phyloP scores from a whole-genome alignment of 1,140 invertebrate genomes.

The Drosophila willistoni region DNA sequence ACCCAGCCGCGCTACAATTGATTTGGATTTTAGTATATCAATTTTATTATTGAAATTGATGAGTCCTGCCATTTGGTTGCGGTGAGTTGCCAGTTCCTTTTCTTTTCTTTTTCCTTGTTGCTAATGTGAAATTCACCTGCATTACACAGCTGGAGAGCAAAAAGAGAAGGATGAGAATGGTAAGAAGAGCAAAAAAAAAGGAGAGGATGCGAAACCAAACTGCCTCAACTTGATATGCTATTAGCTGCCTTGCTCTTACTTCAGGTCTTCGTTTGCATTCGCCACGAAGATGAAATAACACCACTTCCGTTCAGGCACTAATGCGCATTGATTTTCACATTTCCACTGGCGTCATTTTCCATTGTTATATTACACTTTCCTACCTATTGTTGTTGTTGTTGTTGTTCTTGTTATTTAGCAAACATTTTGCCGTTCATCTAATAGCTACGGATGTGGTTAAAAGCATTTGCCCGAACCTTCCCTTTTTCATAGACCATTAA shows the following conservation, averaged over 20 bases:
- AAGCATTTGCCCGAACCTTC: slow-evolving; percentile 72
- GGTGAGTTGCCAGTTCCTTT: slow-evolving; percentile 15
- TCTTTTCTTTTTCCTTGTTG: not conserved
- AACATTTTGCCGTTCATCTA: slow-evolving; percentile 53
- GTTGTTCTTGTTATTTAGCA: slow-evolving; percentile 35
- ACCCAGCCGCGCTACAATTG: slow-evolving; percentile 51
- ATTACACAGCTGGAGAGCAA: not conserved
- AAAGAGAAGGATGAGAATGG: not conserved
- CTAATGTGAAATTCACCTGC: slow-evolving; percentile 43
- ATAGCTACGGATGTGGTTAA: slow-evolving; percentile 79
- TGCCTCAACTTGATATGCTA: slow-evolving; percentile 43
- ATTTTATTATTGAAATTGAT: slow-evolving; percentile 19
- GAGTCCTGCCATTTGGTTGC: slow-evolving; percentile 3
- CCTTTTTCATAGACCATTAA: slow-evolving; percentile 80
- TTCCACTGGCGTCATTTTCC: slow-evolving; percentile 68
- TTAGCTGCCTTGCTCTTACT: slow-evolving; percentile 36
- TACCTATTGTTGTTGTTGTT: slow-evolving; percentile 27
- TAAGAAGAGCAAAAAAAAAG: not conserved
- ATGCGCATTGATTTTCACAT: slow-evolving; percentile 78
- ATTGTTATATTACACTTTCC: slow-evolving; percentile 49
- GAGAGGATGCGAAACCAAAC: no score
- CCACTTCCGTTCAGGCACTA: slow-evolving; percentile 52
- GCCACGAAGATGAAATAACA: slow-evolving; percentile 64
- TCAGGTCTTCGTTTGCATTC: slow-evolving; percentile 7
- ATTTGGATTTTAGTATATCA: slow-evolving; percentile 20